Evolutionary conservation across 1,140 invertebrate genomes (phyloP), one percentile per base, ranked within the genome.

Genomic region (Chironomus striatipennis): DNA sequence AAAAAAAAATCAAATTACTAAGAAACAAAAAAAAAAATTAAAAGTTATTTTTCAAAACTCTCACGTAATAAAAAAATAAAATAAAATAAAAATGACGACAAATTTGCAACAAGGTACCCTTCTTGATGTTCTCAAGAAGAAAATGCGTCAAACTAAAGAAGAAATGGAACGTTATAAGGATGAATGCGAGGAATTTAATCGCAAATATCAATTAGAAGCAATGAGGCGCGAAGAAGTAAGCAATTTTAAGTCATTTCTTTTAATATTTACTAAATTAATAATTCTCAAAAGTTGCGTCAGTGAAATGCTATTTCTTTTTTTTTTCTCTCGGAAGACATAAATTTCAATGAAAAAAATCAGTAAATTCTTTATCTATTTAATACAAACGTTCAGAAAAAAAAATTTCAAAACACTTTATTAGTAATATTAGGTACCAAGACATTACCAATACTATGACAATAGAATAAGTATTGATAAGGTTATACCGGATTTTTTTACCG

Each of bases 141-240:
- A 99, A 90, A 98, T 99, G 97, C 89, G 94, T 79, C 93, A 96
- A 83, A 94, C 97, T 76, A 97, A 97, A 86, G 95, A 98, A 83
- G 97, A 99, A 87, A 93, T 96, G 90, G 96, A 98, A 83, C 92
- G 94, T 84, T 95, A 94, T 86, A 97, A 96, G 87, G 97, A 98
- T 84, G 94, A 96, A 83, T 93, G 92, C 82, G 94, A 97, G 84
- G 94, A 96, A 82, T 91, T 90, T 83, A 91, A 94, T 84, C 94
- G 94, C 87, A 89, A 91, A 83, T 87, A 95, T 79, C 93, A 96
- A 86, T 86, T 92, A 79, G 94, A 97, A 88, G 88, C 93, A 82
- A 90, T 94, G 85, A 89, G 93, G 82, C 90, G 94, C 82, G 94
- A 96, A 89, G 94, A 96, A 94, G 95, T 97, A 91, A 95, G 93